A percentile compares a stretch with the other conserved stretches of the same genome.
These are phyloP conservation scores for Phyllostomus discolor DNA, from an alignment of 2,113 vertebrate genomes.

Conservation along the genomic window DNA sequence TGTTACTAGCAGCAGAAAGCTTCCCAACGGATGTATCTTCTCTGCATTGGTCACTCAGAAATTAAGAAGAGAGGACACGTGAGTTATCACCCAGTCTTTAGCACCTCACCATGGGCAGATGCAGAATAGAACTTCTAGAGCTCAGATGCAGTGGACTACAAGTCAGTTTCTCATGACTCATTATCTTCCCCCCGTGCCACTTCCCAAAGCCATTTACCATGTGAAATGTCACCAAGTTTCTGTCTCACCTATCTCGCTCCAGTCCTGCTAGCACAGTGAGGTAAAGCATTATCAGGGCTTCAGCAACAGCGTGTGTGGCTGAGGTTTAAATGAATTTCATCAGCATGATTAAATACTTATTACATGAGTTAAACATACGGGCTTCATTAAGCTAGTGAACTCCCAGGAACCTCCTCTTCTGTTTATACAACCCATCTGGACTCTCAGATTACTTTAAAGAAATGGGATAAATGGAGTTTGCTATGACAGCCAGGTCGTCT, in stretches of 20 bases:
- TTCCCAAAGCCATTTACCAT: conserved; percentile 2
- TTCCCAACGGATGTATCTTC: not conserved
- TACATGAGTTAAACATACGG: conserved; percentile 82
- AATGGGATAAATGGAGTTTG: conserved; percentile 74
- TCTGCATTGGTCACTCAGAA: not conserved
- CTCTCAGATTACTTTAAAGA: conserved; percentile 75
- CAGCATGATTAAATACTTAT: conserved; percentile 83
- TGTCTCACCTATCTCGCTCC: not conserved
- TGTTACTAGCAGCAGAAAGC: not conserved
- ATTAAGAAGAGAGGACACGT: not conserved
- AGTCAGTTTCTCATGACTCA: not conserved
- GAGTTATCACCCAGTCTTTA: not conserved
- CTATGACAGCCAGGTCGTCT: conserved; percentile 75
- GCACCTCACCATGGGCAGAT: not conserved
- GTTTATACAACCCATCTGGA: conserved; percentile 83
- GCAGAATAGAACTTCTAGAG: not conserved
- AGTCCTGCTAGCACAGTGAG: not conserved
- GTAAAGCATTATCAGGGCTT: conserved; percentile 4
- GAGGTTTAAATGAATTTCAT: conserved; percentile 79
- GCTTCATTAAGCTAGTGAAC: conserved; percentile 80
- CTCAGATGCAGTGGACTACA: not conserved
- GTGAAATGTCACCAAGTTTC: not conserved
- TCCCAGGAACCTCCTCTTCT: conserved; percentile 79
- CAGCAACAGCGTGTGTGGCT: conserved; percentile 75
- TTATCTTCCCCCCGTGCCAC: not conserved